Percentiles rank a stretch among this genome's conserved stretches.
Evolutionary conservation across 1,140 invertebrate species (phyloP).

Genomic region (Solenopsis invicta): DNA sequence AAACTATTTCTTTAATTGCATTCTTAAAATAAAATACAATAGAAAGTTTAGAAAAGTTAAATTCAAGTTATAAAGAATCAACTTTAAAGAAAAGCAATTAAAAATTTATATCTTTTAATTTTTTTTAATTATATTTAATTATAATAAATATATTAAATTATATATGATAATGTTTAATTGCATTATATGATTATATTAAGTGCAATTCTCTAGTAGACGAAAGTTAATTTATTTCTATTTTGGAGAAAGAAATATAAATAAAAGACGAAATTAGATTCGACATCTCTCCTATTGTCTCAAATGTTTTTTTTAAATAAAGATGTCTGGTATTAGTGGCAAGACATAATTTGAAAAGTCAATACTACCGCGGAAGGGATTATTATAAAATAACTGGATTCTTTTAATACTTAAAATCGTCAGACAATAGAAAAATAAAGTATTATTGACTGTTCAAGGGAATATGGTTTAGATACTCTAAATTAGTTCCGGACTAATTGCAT

Average conservation of each 20-base stretch:
- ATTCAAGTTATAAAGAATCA: background rate
- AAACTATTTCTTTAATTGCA: background rate
- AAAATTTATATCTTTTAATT: background rate
- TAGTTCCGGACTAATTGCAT: conserved; percentile 47
- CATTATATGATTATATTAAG: background rate
- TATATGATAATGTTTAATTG: too few relatives aligned
- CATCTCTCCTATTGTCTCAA: background rate
- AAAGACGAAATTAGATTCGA: background rate
- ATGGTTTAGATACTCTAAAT: conserved; percentile 16
- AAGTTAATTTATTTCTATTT: background rate
- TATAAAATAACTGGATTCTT: conserved; percentile 7
- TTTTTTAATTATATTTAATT: background rate
- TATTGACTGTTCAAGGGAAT: background rate
- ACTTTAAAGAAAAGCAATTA: background rate
- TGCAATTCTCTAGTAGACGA: background rate
- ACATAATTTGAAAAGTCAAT: background rate
- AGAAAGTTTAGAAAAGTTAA: background rate
- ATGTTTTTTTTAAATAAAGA: background rate
- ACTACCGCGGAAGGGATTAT: background rate
- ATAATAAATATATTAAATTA: too few relatives aligned
- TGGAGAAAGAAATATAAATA: background rate
- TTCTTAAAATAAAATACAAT: background rate
- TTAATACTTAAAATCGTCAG: conserved; percentile 15
- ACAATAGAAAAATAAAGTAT: conserved; percentile 34
- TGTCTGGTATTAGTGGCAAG: background rate